Evolutionary conservation across 2,888 invertebrate genomes (phyloP).

Genomic region (Tiliacea citrago): DNA sequence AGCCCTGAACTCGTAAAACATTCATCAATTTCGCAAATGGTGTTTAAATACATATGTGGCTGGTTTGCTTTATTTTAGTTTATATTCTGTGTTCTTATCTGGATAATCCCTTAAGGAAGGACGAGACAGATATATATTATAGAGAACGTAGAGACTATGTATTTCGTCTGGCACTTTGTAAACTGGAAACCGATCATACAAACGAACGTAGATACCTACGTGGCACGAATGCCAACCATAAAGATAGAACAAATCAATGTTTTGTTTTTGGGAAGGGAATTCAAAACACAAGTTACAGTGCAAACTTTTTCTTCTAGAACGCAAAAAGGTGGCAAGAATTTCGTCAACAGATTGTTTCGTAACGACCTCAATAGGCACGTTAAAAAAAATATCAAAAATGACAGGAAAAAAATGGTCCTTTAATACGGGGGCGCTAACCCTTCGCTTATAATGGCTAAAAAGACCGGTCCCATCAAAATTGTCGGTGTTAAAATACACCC

Average conservation of each 20-base stretch:
- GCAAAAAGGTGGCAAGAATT: slow-evolving; percentile 31
- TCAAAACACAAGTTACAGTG: neutral
- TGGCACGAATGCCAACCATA: no score
- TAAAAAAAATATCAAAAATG: slow-evolving; percentile 54
- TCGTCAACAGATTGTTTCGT: slow-evolving; percentile 25
- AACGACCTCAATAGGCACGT: slow-evolving; percentile 33
- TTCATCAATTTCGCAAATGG: slow-evolving; percentile 70
- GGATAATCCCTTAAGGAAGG: neutral
- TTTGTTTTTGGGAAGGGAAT: no score
- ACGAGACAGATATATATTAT: neutral
- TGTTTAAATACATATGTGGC: slow-evolving; percentile 67
- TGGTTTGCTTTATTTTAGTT: slow-evolving; percentile 47
- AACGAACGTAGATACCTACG: neutral
- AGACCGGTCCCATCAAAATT: slow-evolving; percentile 82
- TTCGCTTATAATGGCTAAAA: slow-evolving; percentile 78
- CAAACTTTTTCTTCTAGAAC: neutral
- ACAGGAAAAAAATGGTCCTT: slow-evolving; percentile 49
- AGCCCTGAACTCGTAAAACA: slow-evolving; percentile 73
- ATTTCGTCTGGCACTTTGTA: neutral
- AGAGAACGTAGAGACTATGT: no score
- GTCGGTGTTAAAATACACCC: slow-evolving; percentile 88
- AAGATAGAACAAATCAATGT: no score
- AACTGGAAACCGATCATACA: neutral
- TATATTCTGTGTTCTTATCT: slow-evolving; percentile 7
- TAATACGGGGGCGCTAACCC: slow-evolving; percentile 80